Conservation (phyloP, 2,113 vertebrate genomes). For the Xyliphius kryptos region DNA sequence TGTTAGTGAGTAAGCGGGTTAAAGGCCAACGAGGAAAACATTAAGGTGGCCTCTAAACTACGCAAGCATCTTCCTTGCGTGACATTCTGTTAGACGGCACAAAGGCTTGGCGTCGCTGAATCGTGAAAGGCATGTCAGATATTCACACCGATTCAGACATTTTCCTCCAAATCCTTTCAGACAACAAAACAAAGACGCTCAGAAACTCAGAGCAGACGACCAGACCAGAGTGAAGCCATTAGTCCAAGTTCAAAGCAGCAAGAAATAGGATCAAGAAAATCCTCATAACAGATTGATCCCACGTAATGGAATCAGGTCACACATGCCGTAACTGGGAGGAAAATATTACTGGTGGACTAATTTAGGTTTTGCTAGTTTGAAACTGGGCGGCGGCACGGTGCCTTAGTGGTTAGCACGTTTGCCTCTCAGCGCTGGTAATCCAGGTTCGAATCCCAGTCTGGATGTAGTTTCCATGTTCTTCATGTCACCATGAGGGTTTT, state of each 20-base stretch:
- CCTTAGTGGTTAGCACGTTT: too few relatives aligned
- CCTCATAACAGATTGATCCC: neutral
- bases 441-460: too few relatives aligned
- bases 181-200: neutral
- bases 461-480: too few relatives aligned
- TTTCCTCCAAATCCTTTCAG: neutral
- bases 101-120: neutral
- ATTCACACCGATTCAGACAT: neutral
- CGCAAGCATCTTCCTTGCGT: slow-evolving; percentile 1
- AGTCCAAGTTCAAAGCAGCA: neutral
- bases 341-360: too few relatives aligned
- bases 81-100: neutral
- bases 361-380: too few relatives aligned
- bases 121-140: neutral
- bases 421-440: too few relatives aligned
- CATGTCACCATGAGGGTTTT: too few relatives aligned
- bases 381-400: too few relatives aligned
- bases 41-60: neutral
- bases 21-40: slow-evolving; percentile 2
- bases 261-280: neutral
- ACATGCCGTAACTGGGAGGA: neutral
- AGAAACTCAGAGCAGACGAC: neutral
- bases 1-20: neutral
- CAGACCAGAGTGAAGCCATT: neutral
- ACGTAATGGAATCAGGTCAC: neutral